Evolutionary conservation across 2,797 vertebrate species (phyloP), one percentile per base, ranked within the genome.

Genomic region (Eremophila alpestris): DNA sequence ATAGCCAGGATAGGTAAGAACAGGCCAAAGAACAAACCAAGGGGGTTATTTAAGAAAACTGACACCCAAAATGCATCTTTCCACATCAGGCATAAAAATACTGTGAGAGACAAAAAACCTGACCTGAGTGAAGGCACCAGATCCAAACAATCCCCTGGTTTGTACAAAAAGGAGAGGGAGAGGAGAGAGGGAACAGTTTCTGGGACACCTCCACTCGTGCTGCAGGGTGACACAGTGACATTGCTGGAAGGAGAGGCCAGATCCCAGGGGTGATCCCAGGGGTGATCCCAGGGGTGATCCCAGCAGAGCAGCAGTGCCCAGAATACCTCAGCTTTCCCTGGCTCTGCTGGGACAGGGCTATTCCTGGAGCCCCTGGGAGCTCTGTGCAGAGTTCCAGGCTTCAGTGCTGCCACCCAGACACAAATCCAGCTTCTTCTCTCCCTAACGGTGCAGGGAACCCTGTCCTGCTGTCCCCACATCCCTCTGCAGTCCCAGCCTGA

Each of bases 291-390:
- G 40, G 43, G 55, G 38, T 64, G 59, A 68, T 46, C 56, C 80
- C 80, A 84, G 51, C 0, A 78, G 45, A 70, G 38, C 46, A 9
- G 3, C 18, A 81, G 77, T 2, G 75, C 76, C 45, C 54, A 41
- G 70, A 83, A 83, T 8, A 67, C 12, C 21, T 32, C 58, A 30
- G 77, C 78, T 46, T 16, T 36, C 22, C 12, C 52, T 21, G 83
- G 83, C 76, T 55, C 82, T 64, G 6, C 51, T 7, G 67, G 90
- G 87, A 20, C 89, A 64, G 58, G 45, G 43, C 92, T 90, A 78
- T 96, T 95, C 94, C 51, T 78, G 83, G 13, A 52, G 3, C 43
- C 27, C 32, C 71, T 5, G 16, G 41, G 65, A 32, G 56, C 40
- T 54, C 41, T 19, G n/a, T 2, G 82, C 43, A 41, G 5, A 6